phyloP scores from a whole-genome alignment of 2,888 invertebrate species.

The Julus scandinavius region DNA sequence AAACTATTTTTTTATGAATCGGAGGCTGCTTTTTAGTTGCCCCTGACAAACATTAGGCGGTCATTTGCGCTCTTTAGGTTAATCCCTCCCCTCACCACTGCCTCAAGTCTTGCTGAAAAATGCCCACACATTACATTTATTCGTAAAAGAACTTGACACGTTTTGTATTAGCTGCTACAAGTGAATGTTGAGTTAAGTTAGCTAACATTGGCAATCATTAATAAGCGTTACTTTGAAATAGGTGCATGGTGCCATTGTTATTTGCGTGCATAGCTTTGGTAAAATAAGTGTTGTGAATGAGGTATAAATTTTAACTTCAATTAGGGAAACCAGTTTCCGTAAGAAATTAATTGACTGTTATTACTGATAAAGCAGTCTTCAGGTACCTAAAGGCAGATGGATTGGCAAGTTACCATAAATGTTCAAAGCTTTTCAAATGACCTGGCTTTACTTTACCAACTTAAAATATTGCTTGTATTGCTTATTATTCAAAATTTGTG shows the following conservation, averaged over 20 bases:
- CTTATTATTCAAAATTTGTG: not conserved
- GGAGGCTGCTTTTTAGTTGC: not conserved
- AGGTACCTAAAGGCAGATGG: not conserved
- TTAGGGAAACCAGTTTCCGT: not conserved
- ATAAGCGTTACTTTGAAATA: conserved; percentile 33
- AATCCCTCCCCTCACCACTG: not conserved
- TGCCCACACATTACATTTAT: not conserved
- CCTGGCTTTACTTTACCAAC: no score
- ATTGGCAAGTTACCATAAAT: not conserved
- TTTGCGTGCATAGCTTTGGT: conserved; percentile 4
- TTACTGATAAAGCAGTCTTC: conserved; percentile 7
- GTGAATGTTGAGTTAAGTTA: not conserved
- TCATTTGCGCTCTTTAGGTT: not conserved
- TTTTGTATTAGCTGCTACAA: conserved; percentile 9
- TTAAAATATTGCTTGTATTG: no score
- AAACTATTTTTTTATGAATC: conserved; percentile 12
- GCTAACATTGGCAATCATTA: conserved; percentile 12
- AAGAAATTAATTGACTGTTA: not conserved
- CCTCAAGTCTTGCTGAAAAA: conserved; percentile 11
- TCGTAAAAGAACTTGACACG: not conserved
- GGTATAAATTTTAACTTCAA: not conserved
- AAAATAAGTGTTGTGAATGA: conserved; percentile 14
- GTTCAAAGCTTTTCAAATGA: not conserved
- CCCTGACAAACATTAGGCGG: not conserved
- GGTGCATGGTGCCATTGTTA: not conserved